Conservation (phyloP, 53 echinoderm and acorn worm genomes). For the Astropecten irregularis region DNA sequence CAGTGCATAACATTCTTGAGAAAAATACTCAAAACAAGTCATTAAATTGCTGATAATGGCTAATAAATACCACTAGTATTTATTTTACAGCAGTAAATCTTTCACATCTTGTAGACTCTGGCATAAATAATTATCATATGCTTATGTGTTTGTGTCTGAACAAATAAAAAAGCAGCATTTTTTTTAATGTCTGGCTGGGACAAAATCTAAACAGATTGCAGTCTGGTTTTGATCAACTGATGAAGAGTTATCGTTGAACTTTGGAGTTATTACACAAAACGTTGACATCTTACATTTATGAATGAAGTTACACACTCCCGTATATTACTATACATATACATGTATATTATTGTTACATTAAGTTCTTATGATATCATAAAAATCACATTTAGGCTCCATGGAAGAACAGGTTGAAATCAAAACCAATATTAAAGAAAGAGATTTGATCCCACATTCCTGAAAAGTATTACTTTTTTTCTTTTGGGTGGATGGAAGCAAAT, state of each 20-base stretch:
- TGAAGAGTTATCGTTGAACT: not conserved
- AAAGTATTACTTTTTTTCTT: too few relatives aligned
- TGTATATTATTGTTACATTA: too few relatives aligned
- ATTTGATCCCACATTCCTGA: too few relatives aligned
- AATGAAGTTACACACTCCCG: too few relatives aligned
- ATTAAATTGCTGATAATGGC: not conserved
- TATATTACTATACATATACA: too few relatives aligned
- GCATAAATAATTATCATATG: slow-evolving; percentile 7
- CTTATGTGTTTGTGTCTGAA: not conserved
- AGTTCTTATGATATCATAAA: too few relatives aligned
- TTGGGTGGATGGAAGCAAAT: too few relatives aligned
- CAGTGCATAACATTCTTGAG: not conserved
- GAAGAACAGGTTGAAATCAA: too few relatives aligned
- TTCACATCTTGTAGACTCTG: slow-evolving; percentile 27
- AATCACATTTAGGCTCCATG: too few relatives aligned
- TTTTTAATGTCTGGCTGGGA: not conserved
- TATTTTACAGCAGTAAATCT: slow-evolving; percentile 31
- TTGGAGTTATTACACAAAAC: not conserved
- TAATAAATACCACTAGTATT: slow-evolving; percentile 27
- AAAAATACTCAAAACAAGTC: slow-evolving; percentile 9
- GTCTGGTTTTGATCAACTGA: not conserved
- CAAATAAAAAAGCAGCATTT: slow-evolving; percentile 43
- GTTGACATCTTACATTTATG: not conserved
- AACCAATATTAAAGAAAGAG: too few relatives aligned
- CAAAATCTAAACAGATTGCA: not conserved